These are phyloP conservation scores for Nettapus auritus DNA, from an alignment of 2,113 vertebrate species.

Conservation along the genomic window DNA sequence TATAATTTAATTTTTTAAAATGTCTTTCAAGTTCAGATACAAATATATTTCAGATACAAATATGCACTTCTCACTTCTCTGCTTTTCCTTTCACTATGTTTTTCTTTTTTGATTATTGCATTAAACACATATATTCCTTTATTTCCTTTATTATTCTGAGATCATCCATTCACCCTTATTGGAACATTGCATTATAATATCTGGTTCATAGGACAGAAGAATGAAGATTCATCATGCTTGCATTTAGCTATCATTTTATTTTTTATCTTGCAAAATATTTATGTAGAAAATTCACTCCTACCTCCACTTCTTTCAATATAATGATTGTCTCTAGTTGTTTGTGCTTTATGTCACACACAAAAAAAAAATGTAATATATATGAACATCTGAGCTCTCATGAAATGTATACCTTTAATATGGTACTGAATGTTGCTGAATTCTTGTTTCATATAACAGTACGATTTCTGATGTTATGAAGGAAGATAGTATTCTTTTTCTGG, in stretches of 20 bases:
- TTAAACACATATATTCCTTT: not conserved
- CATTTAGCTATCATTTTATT: not conserved
- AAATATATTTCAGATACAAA: not conserved
- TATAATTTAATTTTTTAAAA: not conserved
- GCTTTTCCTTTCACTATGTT: rapidly evolving
- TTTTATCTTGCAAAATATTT: not conserved
- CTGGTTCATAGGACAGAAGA: not conserved
- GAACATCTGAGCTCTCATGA: not conserved
- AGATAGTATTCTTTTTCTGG: not conserved
- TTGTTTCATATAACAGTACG: not conserved
- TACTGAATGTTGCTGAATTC: not conserved
- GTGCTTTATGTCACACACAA: not conserved
- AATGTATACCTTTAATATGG: not conserved
- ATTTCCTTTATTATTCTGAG: not conserved
- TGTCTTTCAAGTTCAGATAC: not conserved
- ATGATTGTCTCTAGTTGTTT: not conserved
- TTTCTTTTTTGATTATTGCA: not conserved
- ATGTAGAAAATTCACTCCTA: not conserved
- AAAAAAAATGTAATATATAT: not conserved
- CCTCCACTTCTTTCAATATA: not conserved
- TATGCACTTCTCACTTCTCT: not conserved
- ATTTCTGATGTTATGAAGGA: not conserved
- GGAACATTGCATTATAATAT: not conserved
- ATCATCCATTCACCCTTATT: not conserved
- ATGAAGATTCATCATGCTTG: not conserved